Evolutionary conservation across 2,888 invertebrate genomes (phyloP), one percentile per base, ranked within the genome.

Genomic region (Eulithis testata): DNA sequence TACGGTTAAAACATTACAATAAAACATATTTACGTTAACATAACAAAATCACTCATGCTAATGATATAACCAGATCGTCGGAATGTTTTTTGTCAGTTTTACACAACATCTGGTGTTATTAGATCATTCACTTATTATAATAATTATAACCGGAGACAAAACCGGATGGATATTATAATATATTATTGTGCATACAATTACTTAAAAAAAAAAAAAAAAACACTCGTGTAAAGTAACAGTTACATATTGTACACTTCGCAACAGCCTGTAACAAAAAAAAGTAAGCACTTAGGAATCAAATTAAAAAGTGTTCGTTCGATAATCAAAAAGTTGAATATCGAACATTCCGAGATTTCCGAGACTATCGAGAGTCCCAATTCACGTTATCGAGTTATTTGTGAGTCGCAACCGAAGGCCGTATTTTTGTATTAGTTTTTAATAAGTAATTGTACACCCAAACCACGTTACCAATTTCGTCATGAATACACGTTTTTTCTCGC

Each of bases 381-480:
- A 73, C 72, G 69, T 68, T 74, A 77, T 80, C 74, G 79, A 78
- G 82, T 81, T 82, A 76, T 74, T 78, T 70, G 67, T 70, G 70
- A 72, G 63, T 78, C 72, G 79, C 76, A 73, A 78, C 65, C 80
- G 89, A 89, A 90, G 88, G 90, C 84, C 86, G 75, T 75, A 69
- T 69, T 77, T 80, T 81, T 85, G 85, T 88, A 86, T 89, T 85
- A 88, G 88, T 86, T 88, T 85, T 84, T 87, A 89, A 89, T 88
- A 88, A 90, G 89, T 90, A 91, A 91, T 91, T 90, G 91, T 91
- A 90, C 84, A 87, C 88, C 71, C 81, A 81, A 84, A 83, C 83
- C 83, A 81, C 81, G 85, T 85, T 89, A 91, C 87, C 84, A 85
- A 91, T 91, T 91, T 90, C 90, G 76, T 83, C 88, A 88, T 85